phyloP scores from a whole-genome alignment of 2,113 vertebrate genomes.

The Regulus satrapa region DNA sequence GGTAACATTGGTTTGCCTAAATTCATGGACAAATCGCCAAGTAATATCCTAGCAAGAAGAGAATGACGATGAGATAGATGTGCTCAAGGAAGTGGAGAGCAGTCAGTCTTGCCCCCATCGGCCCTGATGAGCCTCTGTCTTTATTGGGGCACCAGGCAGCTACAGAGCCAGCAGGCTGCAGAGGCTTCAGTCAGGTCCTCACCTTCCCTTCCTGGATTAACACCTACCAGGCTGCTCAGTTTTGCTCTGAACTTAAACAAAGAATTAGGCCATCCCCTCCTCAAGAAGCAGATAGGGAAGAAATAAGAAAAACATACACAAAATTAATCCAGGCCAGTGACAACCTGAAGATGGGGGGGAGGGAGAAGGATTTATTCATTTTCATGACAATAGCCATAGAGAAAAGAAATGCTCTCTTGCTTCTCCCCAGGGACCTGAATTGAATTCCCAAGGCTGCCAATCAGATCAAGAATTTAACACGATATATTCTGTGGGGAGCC shows the following conservation, averaged over 20 bases:
- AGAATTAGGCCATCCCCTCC: not conserved
- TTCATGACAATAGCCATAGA: conserved; percentile 61
- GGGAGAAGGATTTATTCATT: conserved; percentile 55
- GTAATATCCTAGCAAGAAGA: not conserved
- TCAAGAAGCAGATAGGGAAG: not conserved
- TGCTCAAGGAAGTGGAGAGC: not conserved
- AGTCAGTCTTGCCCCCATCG: not conserved
- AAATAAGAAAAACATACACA: not conserved
- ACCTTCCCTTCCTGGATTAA: not conserved
- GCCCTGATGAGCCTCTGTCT: not conserved
- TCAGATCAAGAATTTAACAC: conserved; percentile 61
- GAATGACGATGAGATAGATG: not conserved
- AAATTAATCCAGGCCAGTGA: conserved; percentile 32
- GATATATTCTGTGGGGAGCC: conserved; percentile 53
- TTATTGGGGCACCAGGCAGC: not conserved
- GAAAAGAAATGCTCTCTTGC: conserved; percentile 42
- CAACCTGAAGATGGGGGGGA: not conserved
- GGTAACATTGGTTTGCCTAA: not conserved
- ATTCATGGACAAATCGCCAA: not conserved
- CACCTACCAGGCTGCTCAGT: not conserved
- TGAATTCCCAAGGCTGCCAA: conserved; percentile 67
- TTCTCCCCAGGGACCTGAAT: conserved; percentile 40
- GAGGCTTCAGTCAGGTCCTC: not conserved
- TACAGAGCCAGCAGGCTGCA: not conserved
- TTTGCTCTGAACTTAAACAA: not conserved